A percentile compares a stretch with the other conserved stretches of the same genome.
These are phyloP conservation scores for Petrocephalus sullivani DNA, from an alignment of 2,797 vertebrate species.

Conservation along the genomic window DNA sequence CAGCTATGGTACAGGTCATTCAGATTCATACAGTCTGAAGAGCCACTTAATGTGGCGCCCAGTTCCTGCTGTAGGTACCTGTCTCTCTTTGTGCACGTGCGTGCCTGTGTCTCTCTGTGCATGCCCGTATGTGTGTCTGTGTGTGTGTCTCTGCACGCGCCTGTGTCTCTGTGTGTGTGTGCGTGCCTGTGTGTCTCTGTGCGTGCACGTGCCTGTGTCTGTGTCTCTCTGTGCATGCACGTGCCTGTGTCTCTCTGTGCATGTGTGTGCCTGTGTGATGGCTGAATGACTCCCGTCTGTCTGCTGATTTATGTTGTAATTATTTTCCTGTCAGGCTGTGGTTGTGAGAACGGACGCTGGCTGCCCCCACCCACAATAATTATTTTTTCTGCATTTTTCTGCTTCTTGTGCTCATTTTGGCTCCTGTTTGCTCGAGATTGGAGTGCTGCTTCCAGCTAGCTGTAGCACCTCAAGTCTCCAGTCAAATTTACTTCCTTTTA, in stretches of 20 bases:
- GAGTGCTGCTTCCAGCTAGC: neutral
- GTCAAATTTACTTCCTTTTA: neutral
- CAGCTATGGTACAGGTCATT: neutral
- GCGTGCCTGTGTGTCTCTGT: neutral
- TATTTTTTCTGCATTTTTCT: neutral
- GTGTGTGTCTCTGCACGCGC: too few relatives aligned
- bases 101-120: neutral
- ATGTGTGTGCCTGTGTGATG: neutral
- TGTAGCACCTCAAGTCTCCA: neutral
- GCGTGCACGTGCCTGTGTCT: neutral
- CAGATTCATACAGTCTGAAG: too few relatives aligned
- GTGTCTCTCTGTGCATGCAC: neutral
- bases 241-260: neutral
- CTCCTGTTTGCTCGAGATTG: neutral
- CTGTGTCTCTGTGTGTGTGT: neutral
- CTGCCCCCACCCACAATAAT: neutral
- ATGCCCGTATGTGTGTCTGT: too few relatives aligned
- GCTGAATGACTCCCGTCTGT: neutral
- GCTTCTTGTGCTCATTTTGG: slow-evolving; percentile 23
- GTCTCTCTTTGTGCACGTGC: neutral
- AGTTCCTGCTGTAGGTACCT: neutral
- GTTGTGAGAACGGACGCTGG: slow-evolving; percentile 30
- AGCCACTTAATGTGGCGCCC: too few relatives aligned
- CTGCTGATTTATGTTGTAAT: slow-evolving; percentile 43
- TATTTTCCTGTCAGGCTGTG: slow-evolving; percentile 24